Evolutionary conservation across 1,140 invertebrate species (phyloP).

Genomic region (Orius laevigatus): DNA sequence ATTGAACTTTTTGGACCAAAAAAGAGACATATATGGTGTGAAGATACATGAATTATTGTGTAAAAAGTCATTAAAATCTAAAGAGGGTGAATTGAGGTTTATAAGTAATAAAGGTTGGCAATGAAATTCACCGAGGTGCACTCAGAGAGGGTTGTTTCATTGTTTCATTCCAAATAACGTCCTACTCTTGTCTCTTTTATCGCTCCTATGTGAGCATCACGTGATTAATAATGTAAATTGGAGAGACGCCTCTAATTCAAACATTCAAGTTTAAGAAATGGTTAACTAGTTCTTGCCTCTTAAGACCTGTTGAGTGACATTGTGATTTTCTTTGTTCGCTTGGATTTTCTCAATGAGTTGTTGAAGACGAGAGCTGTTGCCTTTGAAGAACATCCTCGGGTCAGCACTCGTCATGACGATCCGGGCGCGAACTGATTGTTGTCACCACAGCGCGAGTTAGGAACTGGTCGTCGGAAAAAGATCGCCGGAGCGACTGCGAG

Average conservation of each 20-base stretch:
- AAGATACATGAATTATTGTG: background rate
- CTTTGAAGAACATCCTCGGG: constrained; percentile 53
- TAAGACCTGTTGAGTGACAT: constrained; percentile 33
- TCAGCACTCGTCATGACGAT: background rate
- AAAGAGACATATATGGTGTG: background rate
- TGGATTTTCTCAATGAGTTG: constrained; percentile 70
- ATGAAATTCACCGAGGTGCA: background rate
- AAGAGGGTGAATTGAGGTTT: background rate
- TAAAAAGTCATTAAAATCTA: background rate
- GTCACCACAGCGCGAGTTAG: background rate
- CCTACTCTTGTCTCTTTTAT: background rate
- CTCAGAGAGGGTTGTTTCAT: background rate
- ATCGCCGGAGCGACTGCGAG: background rate
- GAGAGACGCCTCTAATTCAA: background rate
- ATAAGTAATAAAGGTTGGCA: no score
- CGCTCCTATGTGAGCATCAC: background rate
- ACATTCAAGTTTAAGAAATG: background rate
- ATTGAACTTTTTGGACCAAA: no score
- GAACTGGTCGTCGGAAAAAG: background rate
- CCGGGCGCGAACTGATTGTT: background rate
- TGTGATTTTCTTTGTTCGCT: constrained; percentile 50
- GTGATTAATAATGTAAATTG: background rate
- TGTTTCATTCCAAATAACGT: constrained; percentile 1
- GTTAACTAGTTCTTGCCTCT: constrained; percentile 27
- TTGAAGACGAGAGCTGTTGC: constrained; percentile 60